Evolutionary conservation across 2,797 vertebrate genomes (phyloP), one percentile per base, ranked within the genome.

Genomic region (Enteromius radiatus): DNA sequence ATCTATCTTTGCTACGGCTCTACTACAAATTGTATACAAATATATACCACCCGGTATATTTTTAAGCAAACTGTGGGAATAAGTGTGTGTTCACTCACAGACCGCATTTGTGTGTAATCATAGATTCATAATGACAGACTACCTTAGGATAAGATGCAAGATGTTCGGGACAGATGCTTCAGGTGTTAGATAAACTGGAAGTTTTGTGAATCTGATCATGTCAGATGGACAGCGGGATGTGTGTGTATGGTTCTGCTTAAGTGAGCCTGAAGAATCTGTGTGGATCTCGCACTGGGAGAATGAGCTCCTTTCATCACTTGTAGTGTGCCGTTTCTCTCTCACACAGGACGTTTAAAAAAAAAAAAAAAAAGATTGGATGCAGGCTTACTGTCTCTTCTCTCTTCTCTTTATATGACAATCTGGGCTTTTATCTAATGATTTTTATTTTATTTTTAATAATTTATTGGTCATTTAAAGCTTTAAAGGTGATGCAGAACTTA

Each of bases 261-360:
- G 88, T 91, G 91, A 94, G 90, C 92, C 87, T 91, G 91, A 94
- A 94, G 93, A 95, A 95, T 95, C 90, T 87, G 73, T 88, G 88
- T 88, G 91, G 90, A 92, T 91, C 88, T 88, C 85, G 85, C 86
- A 84, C 82, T 86, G 84, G 84, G 87, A 90, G 85, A 91, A 89
- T 87, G 87, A 89, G 80, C 69, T 88, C 86, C 91, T 92, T 93
- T 95, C 92, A 94, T 92, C 91, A 89, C 76, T n/a, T 87, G 81
- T 61, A 87, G 83, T 88, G 84, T 76, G 84, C 80, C 84, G 63
- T 77, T 69, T 74, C 71, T 73, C 56, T 61, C 71, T 70, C 61
- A 78, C 85, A 70, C 91, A 90, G 84, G 88, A 90, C 89, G 86
- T 68, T 90, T 90, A 86, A 84, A 88, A 89, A n/a, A n/a, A 2